Base-by-base conservation (phyloP, 2,113 vertebrate species). In the Sterna hirundo region DNA sequence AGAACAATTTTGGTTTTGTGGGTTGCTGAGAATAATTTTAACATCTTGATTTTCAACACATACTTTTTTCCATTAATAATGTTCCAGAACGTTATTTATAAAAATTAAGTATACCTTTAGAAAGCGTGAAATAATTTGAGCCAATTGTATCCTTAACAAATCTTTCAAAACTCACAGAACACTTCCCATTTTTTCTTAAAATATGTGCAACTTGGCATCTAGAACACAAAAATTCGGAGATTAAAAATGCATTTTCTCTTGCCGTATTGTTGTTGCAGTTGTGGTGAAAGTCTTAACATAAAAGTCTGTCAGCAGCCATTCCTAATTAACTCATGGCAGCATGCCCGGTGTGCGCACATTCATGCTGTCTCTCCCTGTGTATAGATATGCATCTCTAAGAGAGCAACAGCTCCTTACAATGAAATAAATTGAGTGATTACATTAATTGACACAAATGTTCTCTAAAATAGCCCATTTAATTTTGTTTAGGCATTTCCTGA, bases 361-460 rank as follows among this genome's bases (percentile, higher is more conserved):
- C 86, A 51, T 66, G 25, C 46, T 88, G 18, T 86, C 62, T 94
- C 83, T 86, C 55, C 18, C 14, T 69, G 68, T 54, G 81, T 93
- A 49, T 72, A 91, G 95, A 97, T 96, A 95, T 2, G 5, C 47
- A 96, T 96, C 96, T 97, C 89, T 68, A 80, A 81, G 83, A 76
- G 52, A 88, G 78, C 69, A 95, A 94, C 74, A 89, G 52, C 78
- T 89, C 86, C 79, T 95, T 89, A 79, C 89, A 93, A 89, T 94
- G 77, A 82, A 96, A 87, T 93, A 85, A 95, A 97, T 93, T 13
- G 84, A 93, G 83, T 82, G 87, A 96, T 96, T 97, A 89, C 70
- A 40, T 94, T 96, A 96, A 95, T 96, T 96, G 93, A 87, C 78
- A 84, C 49, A 76, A 96, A 95, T 84, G 81, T 91, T 94, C 84